Base-by-base conservation (phyloP, 2,797 vertebrate species). In the Sebastes diaconus region DNA sequence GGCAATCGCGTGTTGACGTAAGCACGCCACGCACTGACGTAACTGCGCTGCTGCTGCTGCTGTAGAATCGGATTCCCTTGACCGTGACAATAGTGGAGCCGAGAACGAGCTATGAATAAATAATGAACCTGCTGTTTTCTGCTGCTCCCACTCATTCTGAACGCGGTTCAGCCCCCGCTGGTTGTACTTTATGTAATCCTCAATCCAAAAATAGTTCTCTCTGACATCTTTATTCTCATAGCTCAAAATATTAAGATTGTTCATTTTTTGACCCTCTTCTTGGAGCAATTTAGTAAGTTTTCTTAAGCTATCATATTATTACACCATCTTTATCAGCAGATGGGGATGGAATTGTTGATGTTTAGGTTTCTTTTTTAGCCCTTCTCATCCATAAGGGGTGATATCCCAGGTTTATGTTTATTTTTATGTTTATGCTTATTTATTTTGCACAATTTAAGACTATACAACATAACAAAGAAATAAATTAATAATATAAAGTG, bases 31-130 rank as follows among this genome's bases (percentile, higher is more conserved):
- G 92, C 93, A 94, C 32, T 87, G 82, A 14, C 83, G 88, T 42
- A 39, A 39, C 39, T 42, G 39, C 39, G 39, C 14, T 42, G 39
- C 14, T 18, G 16, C 42, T 46, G 42, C 60, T 86, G 92, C 74
- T 46, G 87, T 63, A 75, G 92, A 94, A 93, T 92, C 92, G 95
- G 95, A 94, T 95, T 91, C 87, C 87, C 84, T 85, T 80, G 79
- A 81, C 84, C 80, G 85, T 87, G 88, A 92, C 84, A 89, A 79
- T 57, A 83, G 75, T 54, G 79, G 61, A 88, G 69, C 85, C 3
- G 73, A 73, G 77, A 81, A 78, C 60, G 81, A 84, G 79, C 86
- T 57, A 82, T 88, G 90, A 93, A 92, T 93, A 85, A 93, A 87
- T 93, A 66, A 93, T 90, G 75, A 88, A 85, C 66, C 78, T 82